Conservation (phyloP, 2,797 vertebrate genomes). For the Argyrosomus regius region DNA sequence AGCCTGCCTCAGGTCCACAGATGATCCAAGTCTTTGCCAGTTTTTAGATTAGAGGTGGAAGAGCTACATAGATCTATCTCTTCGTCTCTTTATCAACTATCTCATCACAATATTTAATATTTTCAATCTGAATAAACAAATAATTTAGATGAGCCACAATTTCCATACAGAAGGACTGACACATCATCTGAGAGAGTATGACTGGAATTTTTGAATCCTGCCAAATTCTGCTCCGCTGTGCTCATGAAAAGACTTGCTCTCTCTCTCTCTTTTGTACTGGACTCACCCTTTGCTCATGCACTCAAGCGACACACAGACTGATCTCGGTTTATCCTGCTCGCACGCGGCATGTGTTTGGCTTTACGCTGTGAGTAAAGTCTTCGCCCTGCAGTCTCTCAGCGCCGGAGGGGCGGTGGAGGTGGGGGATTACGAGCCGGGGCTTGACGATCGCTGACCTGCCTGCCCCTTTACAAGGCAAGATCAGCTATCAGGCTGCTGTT, state of each 20-base stretch:
- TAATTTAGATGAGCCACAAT: background rate
- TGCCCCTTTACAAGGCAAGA: slow-evolving; percentile 82
- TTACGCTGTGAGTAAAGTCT: slow-evolving; percentile 61
- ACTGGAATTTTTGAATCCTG: slow-evolving; percentile 36
- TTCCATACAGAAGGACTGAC: background rate
- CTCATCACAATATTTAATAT: background rate
- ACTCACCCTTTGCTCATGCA: slow-evolving; percentile 6
- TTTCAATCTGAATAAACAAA: background rate
- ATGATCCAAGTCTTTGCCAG: too few species aligned
- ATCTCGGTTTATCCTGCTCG: slow-evolving; percentile 17
- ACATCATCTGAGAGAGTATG: background rate
- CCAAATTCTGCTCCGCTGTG: slow-evolving; percentile 18
- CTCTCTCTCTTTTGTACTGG: slow-evolving; percentile 1
- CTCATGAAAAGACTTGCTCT: slow-evolving; percentile 33
- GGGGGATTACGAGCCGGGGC: slow-evolving; percentile 67
- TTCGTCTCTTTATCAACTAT: background rate
- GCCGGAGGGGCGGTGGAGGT: slow-evolving; percentile 32
- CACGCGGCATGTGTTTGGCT: slow-evolving; percentile 57
- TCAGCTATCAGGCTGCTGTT: slow-evolving; percentile 77
- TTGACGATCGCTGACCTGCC: slow-evolving; percentile 77
- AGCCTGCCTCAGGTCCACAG: too few species aligned
- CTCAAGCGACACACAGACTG: slow-evolving; percentile 8
- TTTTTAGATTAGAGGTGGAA: too few species aligned
- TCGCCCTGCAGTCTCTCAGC: slow-evolving; percentile 52
- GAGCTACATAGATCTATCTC: background rate